Percentiles rank a stretch among this genome's conserved stretches.
phyloP scores from a whole-genome alignment of 2,113 vertebrate genomes.

The Bos taurus region DNA sequence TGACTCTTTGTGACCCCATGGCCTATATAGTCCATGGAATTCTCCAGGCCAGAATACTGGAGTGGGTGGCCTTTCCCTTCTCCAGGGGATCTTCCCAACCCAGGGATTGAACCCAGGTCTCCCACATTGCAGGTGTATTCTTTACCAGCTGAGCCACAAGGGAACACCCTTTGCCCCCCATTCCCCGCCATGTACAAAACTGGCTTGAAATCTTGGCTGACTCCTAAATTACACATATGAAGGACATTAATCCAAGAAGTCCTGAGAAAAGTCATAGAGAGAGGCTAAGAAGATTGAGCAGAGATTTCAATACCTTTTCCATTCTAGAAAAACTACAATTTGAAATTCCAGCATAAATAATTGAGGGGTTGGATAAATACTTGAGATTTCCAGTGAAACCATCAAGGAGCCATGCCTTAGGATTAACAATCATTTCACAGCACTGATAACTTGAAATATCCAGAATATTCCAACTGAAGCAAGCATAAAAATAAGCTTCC shows the following conservation, averaged over 20 bases:
- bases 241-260: background rate
- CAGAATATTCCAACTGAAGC: background rate
- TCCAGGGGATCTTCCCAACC: background rate
- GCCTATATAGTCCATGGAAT: background rate
- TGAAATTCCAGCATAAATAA: background rate
- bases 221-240: background rate
- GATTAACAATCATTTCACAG: background rate
- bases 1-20: background rate
- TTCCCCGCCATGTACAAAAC: rapidly evolving
- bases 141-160: background rate
- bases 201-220: background rate
- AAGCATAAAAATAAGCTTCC: background rate
- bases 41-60: background rate
- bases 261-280: background rate
- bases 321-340: background rate
- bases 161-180: rapidly evolving
- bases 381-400: background rate
- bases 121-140: background rate
- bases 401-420: background rate
- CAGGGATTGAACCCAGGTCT: background rate
- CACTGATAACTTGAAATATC: background rate
- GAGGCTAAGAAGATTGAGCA: background rate
- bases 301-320: background rate
- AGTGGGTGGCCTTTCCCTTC: background rate
- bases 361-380: background rate